Evolutionary conservation across 2,797 vertebrate species (phyloP).

Genomic region (Lepilemur ruficaudatus): DNA sequence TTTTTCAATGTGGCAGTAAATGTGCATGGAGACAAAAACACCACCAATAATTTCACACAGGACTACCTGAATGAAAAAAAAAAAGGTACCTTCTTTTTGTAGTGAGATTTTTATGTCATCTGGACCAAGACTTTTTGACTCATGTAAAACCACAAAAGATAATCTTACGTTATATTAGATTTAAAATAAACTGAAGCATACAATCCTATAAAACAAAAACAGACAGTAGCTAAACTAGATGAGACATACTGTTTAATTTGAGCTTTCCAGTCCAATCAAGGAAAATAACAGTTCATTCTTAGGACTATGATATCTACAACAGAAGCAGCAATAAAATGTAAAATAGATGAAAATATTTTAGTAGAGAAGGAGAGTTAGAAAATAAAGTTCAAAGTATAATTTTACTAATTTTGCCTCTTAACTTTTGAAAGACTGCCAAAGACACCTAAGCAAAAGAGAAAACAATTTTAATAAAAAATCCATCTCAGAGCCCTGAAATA

Average conservation of each 20-base stretch:
- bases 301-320: neutral
- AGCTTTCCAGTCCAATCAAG: neutral
- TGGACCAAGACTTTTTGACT: constrained; percentile 13
- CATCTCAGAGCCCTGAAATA: constrained; percentile 12
- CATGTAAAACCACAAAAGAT: constrained; percentile 14
- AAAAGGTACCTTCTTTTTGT: neutral
- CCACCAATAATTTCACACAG: neutral
- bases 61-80: neutral
- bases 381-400: constrained; percentile 56
- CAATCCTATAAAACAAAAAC: constrained; percentile 23
- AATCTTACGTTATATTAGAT: neutral
- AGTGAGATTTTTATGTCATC: neutral
- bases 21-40: neutral
- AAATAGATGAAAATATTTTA: constrained; percentile 52
- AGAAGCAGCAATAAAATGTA: constrained; percentile 31
- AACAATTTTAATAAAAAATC: neutral
- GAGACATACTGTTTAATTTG: constrained; percentile 8
- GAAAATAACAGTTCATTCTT: constrained; percentile 28
- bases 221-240: neutral
- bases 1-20: neutral
- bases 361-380: constrained; percentile 24
- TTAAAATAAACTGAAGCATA: constrained; percentile 11
- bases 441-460: constrained; percentile 35
- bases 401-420: constrained; percentile 68
- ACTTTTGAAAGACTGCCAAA: constrained; percentile 69